A percentile compares a stretch with the other conserved stretches of the same genome.
phyloP scores from a whole-genome alignment of 2,113 vertebrate genomes.

The Nannospalax galili region DNA sequence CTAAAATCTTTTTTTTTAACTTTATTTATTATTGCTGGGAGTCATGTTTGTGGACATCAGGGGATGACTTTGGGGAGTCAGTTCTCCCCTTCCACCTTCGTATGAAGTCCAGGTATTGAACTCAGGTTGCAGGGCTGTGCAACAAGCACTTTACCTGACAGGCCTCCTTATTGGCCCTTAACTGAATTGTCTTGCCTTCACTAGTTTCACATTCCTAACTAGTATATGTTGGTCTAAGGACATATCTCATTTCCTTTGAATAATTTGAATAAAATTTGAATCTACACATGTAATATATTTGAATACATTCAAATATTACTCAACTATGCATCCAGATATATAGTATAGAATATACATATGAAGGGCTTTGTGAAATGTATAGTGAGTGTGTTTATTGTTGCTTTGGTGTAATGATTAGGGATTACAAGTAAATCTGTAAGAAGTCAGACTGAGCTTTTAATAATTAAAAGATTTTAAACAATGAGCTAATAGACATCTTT shows the following conservation, averaged over 20 bases:
- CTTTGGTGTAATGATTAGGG: background rate
- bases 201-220: constrained; percentile 16
- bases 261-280: constrained; percentile 9
- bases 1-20: background rate
- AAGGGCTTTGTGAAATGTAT: background rate
- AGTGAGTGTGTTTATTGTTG: background rate
- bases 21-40: background rate
- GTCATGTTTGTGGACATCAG: background rate
- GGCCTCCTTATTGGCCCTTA: background rate
- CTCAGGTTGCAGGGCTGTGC: background rate
- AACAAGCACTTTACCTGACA: background rate
- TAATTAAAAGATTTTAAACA: background rate
- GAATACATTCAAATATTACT: background rate
- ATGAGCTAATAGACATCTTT: constrained; percentile 25
- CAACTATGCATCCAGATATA: background rate
- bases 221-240: background rate
- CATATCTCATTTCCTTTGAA: constrained; percentile 14
- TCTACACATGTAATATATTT: background rate
- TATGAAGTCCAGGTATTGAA: background rate
- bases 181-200: constrained; percentile 18
- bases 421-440: background rate
- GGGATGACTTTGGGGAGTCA: background rate
- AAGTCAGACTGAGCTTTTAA: background rate
- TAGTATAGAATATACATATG: background rate
- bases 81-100: background rate